Percentiles rank a stretch among this genome's conserved stretches.
Evolutionary conservation across 1,140 invertebrate genomes (phyloP).

Genomic region (Octopus sinensis): DNA sequence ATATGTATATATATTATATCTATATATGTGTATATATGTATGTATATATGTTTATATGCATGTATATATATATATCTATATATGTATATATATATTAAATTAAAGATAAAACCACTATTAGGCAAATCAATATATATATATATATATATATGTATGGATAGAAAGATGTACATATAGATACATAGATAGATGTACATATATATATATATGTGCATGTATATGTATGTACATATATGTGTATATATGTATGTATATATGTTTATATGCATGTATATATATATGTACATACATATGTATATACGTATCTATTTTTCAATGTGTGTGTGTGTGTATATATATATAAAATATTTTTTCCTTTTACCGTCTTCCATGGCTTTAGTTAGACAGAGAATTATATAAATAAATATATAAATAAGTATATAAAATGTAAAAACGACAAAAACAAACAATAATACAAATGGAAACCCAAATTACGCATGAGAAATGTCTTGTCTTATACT

Average conservation of each 20-base stretch:
- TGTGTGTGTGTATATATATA: too few species aligned
- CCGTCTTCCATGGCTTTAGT: not conserved
- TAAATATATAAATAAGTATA: not conserved
- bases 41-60: not conserved
- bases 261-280: not conserved
- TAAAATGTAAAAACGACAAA: not conserved
- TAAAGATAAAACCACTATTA: too few species aligned
- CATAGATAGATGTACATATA: constrained; percentile 16
- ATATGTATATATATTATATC: not conserved
- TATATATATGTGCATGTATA: constrained; percentile 16
- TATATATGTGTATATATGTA: not conserved
- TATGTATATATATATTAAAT: too few species aligned
- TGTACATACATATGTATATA: not conserved
- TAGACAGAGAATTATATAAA: not conserved
- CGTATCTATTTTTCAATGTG: too few species aligned
- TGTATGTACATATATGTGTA: constrained; percentile 17
- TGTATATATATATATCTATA: not conserved
- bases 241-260: not conserved
- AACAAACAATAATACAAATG: too few species aligned
- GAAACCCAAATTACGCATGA: too few species aligned
- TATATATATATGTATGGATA: too few species aligned
- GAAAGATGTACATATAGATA: constrained; percentile 17
- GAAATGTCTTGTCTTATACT: too few species aligned
- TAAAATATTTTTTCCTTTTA: too few species aligned
- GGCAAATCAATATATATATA: too few species aligned